Base-by-base conservation (phyloP, 2,113 vertebrate species). In the Anguilla rostrata region DNA sequence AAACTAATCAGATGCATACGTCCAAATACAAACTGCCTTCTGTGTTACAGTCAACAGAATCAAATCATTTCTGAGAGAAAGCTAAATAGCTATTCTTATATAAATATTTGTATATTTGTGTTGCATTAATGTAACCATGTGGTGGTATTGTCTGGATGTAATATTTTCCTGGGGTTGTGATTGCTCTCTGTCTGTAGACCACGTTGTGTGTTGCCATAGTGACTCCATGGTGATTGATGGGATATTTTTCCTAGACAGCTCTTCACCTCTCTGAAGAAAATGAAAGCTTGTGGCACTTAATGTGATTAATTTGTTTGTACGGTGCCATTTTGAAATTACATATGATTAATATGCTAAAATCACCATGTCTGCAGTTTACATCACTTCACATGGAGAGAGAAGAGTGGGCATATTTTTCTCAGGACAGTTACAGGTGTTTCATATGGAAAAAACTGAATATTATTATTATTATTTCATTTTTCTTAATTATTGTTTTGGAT, bases 201-300 rank as follows among this genome's bases (percentile, higher is more conserved):
- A 56, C 0, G 22, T 85, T 82, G 86, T 88, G 87, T 86, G 82
- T 91, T 90, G 93, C 90, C 91, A 86, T 43, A 56, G 56, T 84
- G 88, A 91, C 90, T 90, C 89, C 75, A 88, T 85, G 87, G 87
- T 91, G 92, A 94, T 90, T 92, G 91, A 93, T 93, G 90, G 88
- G 84, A 88, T 85, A 84, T 79, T 41, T 85, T 71, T 87, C 81
- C 90, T 66, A 81, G 83, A 29, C 41, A 88, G 86, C 88, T 88
- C 89, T 88, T 87, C 81, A 26, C 83, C 89, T 88, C 87, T 88
- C 78, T 86, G 87, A 90, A 46, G 71, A 87, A 87, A 89, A 80
- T 88, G 83, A 89, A 86, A 90, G 83, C 84, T 89, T 82, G 84
- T 53, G 84, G 87, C 83, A 1, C 88, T 87, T 82, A 18, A 84